These are phyloP conservation scores for Polyodon spathula DNA, from an alignment of 2,113 vertebrate genomes.

Conservation along the genomic window DNA sequence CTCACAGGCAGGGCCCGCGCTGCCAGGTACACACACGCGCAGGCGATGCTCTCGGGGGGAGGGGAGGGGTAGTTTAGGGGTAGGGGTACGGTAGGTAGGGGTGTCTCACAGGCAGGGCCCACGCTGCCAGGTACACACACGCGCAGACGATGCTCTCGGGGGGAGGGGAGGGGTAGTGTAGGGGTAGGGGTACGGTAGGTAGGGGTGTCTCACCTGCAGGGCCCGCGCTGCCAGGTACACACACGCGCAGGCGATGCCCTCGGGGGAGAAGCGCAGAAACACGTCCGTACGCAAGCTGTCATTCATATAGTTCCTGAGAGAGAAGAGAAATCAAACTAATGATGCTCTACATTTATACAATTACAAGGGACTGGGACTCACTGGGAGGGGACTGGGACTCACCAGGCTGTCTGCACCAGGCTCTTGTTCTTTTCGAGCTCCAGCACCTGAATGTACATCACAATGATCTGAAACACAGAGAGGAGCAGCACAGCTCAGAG, in stretches of 20 bases:
- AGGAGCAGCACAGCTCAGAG: neutral
- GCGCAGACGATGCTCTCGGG: too few species aligned
- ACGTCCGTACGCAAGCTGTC: constrained; percentile 77
- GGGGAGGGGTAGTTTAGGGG: too few species aligned
- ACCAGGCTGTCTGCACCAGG: constrained; percentile 83
- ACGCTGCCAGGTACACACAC: too few species aligned
- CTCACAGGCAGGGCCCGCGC: constrained; percentile 66
- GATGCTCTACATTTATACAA: constrained; percentile 29
- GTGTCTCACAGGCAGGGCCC: too few species aligned
- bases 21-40: constrained; percentile 73
- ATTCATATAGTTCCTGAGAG: constrained; percentile 80
- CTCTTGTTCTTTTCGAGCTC: constrained; percentile 77
- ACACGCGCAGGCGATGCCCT: constrained; percentile 75
- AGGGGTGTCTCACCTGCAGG: constrained; percentile 50
- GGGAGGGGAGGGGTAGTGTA: too few species aligned
- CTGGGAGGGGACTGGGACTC: too few species aligned
- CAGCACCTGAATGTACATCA: constrained; percentile 85
- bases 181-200: neutral
- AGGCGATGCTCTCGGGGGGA: constrained; percentile 73
- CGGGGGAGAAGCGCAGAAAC: constrained; percentile 70
- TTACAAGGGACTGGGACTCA: constrained; percentile 36
- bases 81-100: too few species aligned
- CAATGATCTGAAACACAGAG: constrained; percentile 72
- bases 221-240: constrained; percentile 71
- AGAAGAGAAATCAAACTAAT: constrained; percentile 2